Base-by-base conservation (phyloP, 2,113 vertebrate species). In the Eulemur rufifrons region DNA sequence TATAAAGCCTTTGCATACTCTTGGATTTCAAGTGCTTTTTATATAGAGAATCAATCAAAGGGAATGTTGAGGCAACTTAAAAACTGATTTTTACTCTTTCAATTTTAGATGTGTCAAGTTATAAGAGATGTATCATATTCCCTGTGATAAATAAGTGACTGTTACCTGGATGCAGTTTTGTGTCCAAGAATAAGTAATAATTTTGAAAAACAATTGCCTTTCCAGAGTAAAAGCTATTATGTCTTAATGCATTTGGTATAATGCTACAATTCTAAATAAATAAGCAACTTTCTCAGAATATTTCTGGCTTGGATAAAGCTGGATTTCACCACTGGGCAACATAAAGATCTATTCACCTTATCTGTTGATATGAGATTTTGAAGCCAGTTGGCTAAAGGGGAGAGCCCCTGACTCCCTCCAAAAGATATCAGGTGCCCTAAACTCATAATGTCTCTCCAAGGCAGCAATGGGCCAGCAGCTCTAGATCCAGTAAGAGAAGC, bases 231-330 rank as follows among this genome's bases (percentile, higher is more conserved):
- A 93, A 88, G 12, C 92, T 78, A 73, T 27, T 69, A 73, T 80
- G 25, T 39, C 6, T 87, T 93, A 74, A 68, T 64, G 4, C n/a
- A 25, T 64, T 92, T 52, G 6, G 12, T 47, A 50, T 94, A 80
- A 85, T 88, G 13, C 3, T 45, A 86, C 1, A 71, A 68, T 90
- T 92, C 39, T 89, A 97, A 96, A 91, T 85, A 89, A 74, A 52
- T 80, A 85, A 81, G 1, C 23, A 20, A 10, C 80, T 76, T 95
- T 9, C 15, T 87, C 37, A 85, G 84, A 96, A 81, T 32, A 92
- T 81, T 94, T 68, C 54, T 95, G 27, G 13, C 6, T 94, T 86
- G 20, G 6, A 69, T 56, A 14, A 86, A 97, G 23, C 9, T 76
- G 21, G 32, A 74, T 86, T 86, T 95, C 64, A 71, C 21, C 69